These are phyloP conservation scores for Riparia riparia DNA, from an alignment of 2,113 vertebrate species.

Conservation along the genomic window DNA sequence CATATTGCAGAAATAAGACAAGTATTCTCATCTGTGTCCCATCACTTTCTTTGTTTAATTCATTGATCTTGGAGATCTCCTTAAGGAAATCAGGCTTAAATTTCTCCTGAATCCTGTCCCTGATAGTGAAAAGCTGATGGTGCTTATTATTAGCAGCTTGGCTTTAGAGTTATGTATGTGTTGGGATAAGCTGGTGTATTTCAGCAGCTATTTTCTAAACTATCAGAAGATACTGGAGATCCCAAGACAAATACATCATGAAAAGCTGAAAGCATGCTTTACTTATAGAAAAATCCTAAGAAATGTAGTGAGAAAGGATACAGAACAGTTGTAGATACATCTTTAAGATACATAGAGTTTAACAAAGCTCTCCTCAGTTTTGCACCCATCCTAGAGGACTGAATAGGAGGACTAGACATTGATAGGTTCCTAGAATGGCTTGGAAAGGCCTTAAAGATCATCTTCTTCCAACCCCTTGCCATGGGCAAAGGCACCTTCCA, in stretches of 20 bases:
- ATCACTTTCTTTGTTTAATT: not conserved
- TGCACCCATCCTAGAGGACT: not conserved
- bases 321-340: not conserved
- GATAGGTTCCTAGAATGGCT: not conserved
- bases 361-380: not conserved
- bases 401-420: not conserved
- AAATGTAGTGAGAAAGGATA: not conserved
- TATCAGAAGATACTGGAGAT: not conserved
- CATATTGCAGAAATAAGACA: not conserved
- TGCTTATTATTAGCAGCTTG: not conserved
- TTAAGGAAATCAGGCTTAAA: slow-evolving; percentile 28
- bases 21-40: not conserved
- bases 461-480: not conserved
- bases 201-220: not conserved
- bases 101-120: slow-evolving; percentile 1
- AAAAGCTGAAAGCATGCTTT: not conserved
- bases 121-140: not conserved
- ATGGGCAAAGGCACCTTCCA: not conserved
- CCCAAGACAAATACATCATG: not conserved
- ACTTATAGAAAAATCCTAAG: not conserved
- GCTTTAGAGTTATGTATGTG: not conserved
- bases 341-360: not conserved
- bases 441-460: not conserved
- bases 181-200: not conserved
- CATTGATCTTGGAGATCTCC: not conserved